Base-by-base conservation (phyloP, 2,113 vertebrate species). In the Elephantulus edwardii region DNA sequence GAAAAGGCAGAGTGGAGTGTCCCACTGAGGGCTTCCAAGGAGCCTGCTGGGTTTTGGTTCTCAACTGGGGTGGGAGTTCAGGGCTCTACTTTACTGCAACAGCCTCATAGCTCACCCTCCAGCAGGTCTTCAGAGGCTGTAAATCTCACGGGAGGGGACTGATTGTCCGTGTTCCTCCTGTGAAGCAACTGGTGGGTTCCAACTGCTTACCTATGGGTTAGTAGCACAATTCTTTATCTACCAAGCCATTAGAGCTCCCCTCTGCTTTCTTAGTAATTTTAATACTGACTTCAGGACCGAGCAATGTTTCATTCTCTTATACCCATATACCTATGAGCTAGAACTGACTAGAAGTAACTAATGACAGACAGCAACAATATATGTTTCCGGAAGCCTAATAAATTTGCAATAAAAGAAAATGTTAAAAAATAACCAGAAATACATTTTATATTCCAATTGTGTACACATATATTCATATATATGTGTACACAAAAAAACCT, bases 321-420 rank as follows among this genome's bases (percentile, higher is more conserved):
- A 20, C n/a, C 19, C 35, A 38, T n/a, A 35, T 22, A 7, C 11
- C 62, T 33, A 66, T n/a, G 33, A 35, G n/a, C 17, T 7, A 6
- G 62, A 66, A 14, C 24, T 8, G n/a, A 35, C n/a, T 38, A 8
- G 35, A 68, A 26, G 64, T 35, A 68, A 19, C 35, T 35, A 17
- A 66, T 30, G 8, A 60, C 58, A 60, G 24, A 66, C n/a, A n/a
- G 8, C 64, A 68, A 22, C 64, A 22, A 68, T 68, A 71, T 22
- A 71, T 20, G 24, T 28, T 84, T 38, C 72, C 52, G 11, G 14
- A 7, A 78, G 30, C 52, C 89, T 87, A 62, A 82, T 70, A 66
- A 52, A 85, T 52, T 92, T 64, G 78, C n/a, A 94, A 48, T 64
- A 81, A 91, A 91, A 70, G 74, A 90, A 76, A 86, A 24, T 13